phyloP scores from a whole-genome alignment of 2,113 vertebrate species.

The Apodemus speciosus region DNA sequence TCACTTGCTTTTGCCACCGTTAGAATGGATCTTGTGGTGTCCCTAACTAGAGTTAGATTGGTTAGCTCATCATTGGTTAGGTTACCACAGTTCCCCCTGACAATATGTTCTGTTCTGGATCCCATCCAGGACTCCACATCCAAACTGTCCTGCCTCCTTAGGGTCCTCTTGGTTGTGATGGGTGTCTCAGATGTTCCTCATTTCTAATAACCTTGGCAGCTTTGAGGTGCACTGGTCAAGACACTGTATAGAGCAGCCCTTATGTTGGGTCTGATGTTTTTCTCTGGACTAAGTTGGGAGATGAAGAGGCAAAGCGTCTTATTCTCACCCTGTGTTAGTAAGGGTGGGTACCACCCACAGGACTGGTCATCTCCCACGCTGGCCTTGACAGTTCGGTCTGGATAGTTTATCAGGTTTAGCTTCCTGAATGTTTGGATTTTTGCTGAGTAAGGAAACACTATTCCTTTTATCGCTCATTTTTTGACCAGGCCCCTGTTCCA shows the following conservation, averaged over 20 bases:
- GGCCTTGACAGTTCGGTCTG: background rate
- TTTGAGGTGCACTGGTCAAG: background rate
- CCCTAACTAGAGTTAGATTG: background rate
- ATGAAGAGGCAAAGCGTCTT: background rate
- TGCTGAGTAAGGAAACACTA: background rate
- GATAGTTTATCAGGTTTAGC: background rate
- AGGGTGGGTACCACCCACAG: background rate
- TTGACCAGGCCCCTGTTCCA: background rate
- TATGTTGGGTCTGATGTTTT: background rate
- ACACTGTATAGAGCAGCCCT: background rate
- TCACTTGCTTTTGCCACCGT: background rate
- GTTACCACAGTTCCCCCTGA: no score
- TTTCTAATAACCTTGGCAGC: slow-evolving; percentile 15
- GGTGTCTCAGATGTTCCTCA: background rate
- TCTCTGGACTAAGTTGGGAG: background rate
- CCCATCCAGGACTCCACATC: background rate
- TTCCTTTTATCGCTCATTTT: background rate
- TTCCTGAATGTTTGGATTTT: background rate
- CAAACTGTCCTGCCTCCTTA: background rate
- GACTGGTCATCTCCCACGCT: background rate
- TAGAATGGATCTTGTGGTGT: background rate
- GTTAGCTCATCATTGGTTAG: background rate
- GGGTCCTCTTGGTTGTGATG: background rate
- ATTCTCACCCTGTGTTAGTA: background rate
- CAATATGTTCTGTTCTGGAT: background rate